These are phyloP conservation scores for Teleiodes luculella DNA, from an alignment of 2,888 invertebrate species.

Conservation along the genomic window DNA sequence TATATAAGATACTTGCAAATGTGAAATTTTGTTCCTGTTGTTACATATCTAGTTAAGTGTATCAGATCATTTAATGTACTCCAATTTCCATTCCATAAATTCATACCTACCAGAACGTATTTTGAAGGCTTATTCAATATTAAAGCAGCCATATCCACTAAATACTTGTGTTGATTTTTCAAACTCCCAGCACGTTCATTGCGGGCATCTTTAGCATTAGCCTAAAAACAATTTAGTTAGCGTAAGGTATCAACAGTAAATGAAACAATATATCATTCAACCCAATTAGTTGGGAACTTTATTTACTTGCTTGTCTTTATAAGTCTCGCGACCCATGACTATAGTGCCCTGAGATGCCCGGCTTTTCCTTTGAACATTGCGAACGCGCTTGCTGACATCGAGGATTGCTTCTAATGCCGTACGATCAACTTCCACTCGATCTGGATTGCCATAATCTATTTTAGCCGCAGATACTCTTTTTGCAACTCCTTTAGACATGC, in stretches of 20 bases:
- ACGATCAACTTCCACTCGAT: conserved; percentile 53
- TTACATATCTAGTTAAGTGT: too few relatives aligned
- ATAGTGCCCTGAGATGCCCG: conserved; percentile 62
- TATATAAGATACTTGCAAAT: too few relatives aligned
- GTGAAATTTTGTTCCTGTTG: too few relatives aligned
- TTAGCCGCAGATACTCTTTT: neutral
- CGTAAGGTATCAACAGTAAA: conserved; percentile 22
- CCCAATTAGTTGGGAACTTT: conserved; percentile 13
- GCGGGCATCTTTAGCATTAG: conserved; percentile 81
- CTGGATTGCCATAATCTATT: neutral
- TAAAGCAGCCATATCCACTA: conserved; percentile 82
- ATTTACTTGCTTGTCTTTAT: conserved; percentile 75
- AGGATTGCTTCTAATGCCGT: conserved; percentile 64
- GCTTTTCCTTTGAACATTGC: conserved; percentile 47
- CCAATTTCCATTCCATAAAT: too few relatives aligned
- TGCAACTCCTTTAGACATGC: neutral
- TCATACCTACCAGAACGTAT: conserved; percentile 32
- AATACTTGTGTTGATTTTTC: conserved; percentile 79
- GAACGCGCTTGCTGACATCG: conserved; percentile 58
- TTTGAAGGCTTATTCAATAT: conserved; percentile 74
- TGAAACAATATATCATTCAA: conserved; percentile 26
- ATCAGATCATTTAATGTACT: too few relatives aligned
- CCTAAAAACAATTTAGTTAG: conserved; percentile 59
- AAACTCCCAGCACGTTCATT: conserved; percentile 62
- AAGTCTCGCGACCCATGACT: conserved; percentile 62